These are phyloP conservation scores for Pleuronectes platessa DNA, from an alignment of 2,113 vertebrate genomes.

Conservation along the genomic window DNA sequence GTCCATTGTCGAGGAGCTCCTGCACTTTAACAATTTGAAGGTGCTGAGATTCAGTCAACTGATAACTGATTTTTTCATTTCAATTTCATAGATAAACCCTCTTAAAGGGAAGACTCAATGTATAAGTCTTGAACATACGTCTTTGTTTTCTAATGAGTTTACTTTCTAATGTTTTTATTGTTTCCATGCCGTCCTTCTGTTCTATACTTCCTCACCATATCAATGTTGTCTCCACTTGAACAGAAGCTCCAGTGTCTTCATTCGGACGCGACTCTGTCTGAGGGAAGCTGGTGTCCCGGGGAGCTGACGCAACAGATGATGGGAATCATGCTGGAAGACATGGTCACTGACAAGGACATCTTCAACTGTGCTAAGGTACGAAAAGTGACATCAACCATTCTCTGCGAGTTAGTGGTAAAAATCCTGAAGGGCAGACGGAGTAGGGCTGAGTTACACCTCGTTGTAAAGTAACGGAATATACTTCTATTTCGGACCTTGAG, in stretches of 20 bases:
- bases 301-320: constrained; percentile 91
- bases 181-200: not conserved
- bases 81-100: no score
- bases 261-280: constrained; percentile 86
- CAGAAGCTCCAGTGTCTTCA: constrained; percentile 94
- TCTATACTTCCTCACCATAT: not conserved
- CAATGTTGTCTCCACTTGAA: not conserved
- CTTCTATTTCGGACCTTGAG: no score
- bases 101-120: no score
- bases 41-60: constrained; percentile 69
- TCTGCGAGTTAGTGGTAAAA: no score
- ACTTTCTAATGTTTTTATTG: not conserved
- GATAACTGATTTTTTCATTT: no score
- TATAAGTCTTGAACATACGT: not conserved
- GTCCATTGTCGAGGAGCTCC: constrained; percentile 97
- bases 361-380: constrained; percentile 99
- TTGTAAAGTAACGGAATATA: no score
- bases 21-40: constrained; percentile 98
- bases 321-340: constrained; percentile 92
- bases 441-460: no score
- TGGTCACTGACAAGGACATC: constrained; percentile 95
- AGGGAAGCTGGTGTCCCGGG: constrained; percentile 86
- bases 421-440: no score
- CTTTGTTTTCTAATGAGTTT: not conserved
- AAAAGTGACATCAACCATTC: not conserved